Conservation (phyloP, 53 echinoderm and acorn worm species). For the Holothuria scabra region DNA sequence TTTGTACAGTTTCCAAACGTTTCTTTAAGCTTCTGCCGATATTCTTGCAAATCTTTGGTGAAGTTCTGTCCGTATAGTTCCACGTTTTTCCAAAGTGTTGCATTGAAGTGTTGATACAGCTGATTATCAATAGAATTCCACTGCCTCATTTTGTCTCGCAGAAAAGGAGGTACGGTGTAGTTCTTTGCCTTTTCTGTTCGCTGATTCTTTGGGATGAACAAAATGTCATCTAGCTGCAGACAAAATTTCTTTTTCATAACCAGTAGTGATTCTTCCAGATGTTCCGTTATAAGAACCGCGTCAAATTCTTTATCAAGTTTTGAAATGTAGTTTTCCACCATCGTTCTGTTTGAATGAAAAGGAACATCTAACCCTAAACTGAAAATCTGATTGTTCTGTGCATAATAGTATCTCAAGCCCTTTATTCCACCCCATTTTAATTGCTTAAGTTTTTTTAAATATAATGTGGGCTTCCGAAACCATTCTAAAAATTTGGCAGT, state of each 20-base stretch:
- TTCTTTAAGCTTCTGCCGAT: slow-evolving; percentile 52
- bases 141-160: slow-evolving; percentile 66
- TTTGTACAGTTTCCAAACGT: slow-evolving; percentile 66
- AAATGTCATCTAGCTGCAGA: slow-evolving; percentile 69
- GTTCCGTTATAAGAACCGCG: too few relatives aligned
- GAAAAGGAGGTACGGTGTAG: background rate
- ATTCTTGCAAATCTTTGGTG: slow-evolving; percentile 55
- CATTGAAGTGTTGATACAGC: slow-evolving; percentile 75
- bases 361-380: background rate
- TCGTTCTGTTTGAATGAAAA: too few relatives aligned
- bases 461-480: slow-evolving; percentile 59
- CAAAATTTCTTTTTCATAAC: slow-evolving; percentile 68
- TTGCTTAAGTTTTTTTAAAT: slow-evolving; percentile 62
- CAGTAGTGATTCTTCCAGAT: slow-evolving; percentile 59
- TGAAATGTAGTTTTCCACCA: too few relatives aligned
- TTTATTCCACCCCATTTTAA: slow-evolving; percentile 63
- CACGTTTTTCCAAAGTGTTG: slow-evolving; percentile 75
- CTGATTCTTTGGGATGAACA: slow-evolving; percentile 80
- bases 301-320: too few relatives aligned
- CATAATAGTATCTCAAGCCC: slow-evolving; percentile 73
- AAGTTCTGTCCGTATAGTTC: slow-evolving; percentile 71
- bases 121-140: slow-evolving; percentile 76
- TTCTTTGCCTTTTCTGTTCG: slow-evolving; percentile 48
- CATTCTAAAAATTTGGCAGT: slow-evolving; percentile 54
- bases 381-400: too few relatives aligned